These are phyloP conservation scores for Candidula unifasciata DNA, from an alignment of 2,888 invertebrate species.

Conservation along the genomic window DNA sequence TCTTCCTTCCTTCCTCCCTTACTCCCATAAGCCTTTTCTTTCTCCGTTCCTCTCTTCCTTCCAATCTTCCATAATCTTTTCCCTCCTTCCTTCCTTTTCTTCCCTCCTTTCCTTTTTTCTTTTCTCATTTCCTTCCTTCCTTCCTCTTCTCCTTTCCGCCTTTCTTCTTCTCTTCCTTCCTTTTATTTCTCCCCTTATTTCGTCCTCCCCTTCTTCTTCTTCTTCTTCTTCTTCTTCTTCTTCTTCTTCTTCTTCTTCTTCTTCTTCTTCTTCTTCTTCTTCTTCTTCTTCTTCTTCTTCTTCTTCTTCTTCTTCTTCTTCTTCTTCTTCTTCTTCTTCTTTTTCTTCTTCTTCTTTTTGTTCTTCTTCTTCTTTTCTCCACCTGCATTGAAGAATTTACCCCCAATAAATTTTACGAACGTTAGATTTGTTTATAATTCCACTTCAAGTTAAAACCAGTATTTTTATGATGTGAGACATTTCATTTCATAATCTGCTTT, in stretches of 20 bases:
- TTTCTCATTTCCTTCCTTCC: neutral
- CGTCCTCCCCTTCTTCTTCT: neutral
- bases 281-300: constrained; percentile 1
- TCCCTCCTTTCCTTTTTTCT: neutral
- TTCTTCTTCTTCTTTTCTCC: neutral
- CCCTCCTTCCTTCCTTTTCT: constrained; percentile 10
- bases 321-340: neutral
- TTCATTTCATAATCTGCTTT: no score
- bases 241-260: neutral
- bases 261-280: neutral
- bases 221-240: neutral
- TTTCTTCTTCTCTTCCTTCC: neutral
- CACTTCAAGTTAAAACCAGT: no score
- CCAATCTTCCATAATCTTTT: neutral
- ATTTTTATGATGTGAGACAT: no score
- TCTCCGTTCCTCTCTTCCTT: neutral
- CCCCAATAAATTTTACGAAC: no score
- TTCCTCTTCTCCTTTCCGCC: neutral
- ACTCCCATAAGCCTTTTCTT: neutral
- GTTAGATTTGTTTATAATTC: no score
- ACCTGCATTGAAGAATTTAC: neutral
- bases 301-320: constrained; percentile 11
- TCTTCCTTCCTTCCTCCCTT: neutral
- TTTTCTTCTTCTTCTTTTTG: no score
- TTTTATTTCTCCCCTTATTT: neutral